phyloP scores from a whole-genome alignment of 92 coral and sea anemone species.

The Palythoa grandis region DNA sequence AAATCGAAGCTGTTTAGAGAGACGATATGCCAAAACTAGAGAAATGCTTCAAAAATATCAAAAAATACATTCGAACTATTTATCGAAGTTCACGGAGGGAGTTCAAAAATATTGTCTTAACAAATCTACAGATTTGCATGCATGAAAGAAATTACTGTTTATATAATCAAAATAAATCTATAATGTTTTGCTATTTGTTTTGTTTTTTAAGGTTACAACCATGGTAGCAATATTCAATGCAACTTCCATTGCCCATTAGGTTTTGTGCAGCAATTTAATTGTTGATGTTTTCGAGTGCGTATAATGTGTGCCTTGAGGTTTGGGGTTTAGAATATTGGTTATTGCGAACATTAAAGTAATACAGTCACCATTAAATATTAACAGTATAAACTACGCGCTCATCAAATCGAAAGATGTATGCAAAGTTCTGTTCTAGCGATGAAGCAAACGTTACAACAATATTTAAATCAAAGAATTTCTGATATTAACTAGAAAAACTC shows the following conservation, averaged over 20 bases:
- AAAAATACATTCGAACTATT: background rate
- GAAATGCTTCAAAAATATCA: background rate
- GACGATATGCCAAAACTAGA: background rate
- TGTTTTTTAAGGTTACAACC: background rate
- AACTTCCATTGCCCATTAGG: background rate
- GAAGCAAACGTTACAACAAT: constrained; percentile 3
- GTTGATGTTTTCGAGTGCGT: constrained; percentile 22
- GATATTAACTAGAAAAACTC: background rate
- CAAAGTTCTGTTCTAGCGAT: background rate
- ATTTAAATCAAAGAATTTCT: background rate
- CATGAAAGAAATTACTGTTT: background rate
- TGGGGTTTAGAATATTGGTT: background rate
- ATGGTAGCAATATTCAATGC: background rate
- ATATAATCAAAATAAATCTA: background rate
- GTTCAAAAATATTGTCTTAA: background rate
- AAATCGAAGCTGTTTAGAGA: background rate
- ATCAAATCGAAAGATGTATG: constrained; percentile 15
- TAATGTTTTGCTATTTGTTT: background rate
- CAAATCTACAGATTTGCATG: background rate
- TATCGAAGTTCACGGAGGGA: background rate
- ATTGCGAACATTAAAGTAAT: constrained; percentile 14
- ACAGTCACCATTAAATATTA: constrained; percentile 16
- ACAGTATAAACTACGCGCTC: constrained; percentile 2
- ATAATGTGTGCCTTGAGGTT: background rate
- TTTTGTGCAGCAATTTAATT: constrained; percentile 1